These are phyloP conservation scores for Australoheros facetus DNA, from an alignment of 2,797 vertebrate species.

Conservation along the genomic window DNA sequence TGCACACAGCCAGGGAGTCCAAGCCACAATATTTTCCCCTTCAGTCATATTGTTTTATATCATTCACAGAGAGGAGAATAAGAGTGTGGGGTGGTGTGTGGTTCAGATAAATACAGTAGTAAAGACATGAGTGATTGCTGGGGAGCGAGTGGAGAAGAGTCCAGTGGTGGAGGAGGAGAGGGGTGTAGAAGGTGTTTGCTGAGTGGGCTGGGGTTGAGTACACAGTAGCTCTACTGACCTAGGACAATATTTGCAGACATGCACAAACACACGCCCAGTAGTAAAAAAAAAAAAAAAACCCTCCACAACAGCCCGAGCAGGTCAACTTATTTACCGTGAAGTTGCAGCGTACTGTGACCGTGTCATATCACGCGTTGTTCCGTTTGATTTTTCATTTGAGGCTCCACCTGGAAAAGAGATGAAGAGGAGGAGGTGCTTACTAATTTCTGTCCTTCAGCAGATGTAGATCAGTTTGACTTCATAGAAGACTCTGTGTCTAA, in stretches of 20 bases:
- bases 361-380: not conserved
- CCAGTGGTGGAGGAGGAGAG: slow-evolving; percentile 11
- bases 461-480: not conserved
- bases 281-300: slow-evolving; percentile 24
- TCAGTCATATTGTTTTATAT: slow-evolving; percentile 77
- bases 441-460: not conserved
- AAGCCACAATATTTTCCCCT: slow-evolving; percentile 78
- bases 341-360: slow-evolving; percentile 11
- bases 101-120: slow-evolving; percentile 59
- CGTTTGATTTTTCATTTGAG: not conserved
- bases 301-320: slow-evolving; percentile 9
- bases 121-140: slow-evolving; percentile 39
- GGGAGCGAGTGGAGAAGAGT: slow-evolving; percentile 22
- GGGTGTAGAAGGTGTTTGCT: slow-evolving; percentile 64
- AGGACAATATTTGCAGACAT: slow-evolving; percentile 81
- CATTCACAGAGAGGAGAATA: slow-evolving; percentile 55
- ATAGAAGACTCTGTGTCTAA: not conserved
- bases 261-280: slow-evolving; percentile 75
- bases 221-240: slow-evolving; percentile 76
- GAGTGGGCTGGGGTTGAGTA: slow-evolving; percentile 74
- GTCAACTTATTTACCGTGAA: slow-evolving; percentile 41
- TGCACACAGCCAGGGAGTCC: slow-evolving; percentile 64
- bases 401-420: not conserved
- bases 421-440: not conserved
- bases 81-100: slow-evolving; percentile 37